Evolutionary conservation across 2,113 vertebrate species (phyloP), one percentile per base, ranked within the genome.

Genomic region (Hydrochoerus hydrochaeris): DNA sequence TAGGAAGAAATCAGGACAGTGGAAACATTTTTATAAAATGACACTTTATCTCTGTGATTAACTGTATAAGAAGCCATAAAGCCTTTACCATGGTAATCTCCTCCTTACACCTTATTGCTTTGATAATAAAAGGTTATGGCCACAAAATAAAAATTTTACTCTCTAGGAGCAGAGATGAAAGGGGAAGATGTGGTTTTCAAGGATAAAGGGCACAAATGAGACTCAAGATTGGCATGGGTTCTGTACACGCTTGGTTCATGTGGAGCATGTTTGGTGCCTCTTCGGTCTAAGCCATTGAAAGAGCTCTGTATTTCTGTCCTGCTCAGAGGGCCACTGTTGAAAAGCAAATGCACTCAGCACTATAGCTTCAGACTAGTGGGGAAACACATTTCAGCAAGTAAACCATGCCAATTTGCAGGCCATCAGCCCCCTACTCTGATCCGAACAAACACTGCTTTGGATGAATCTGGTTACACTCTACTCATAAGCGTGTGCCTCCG

Each of bases 81-180:
- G 75, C 81, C 30, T 86, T 16, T 67, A 22, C 20, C 90, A 2
- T 91, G 49, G 77, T 92, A 93, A 92, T 95, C 93, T 97, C 77
- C 80, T 97, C 73, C 93, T 97, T 82, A 92, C 32, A 85, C 85
- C 93, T 96, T 96, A 97, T 96, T 93, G 73, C 97, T 98, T 95
- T 96, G 44, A 30, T 96, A 96, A 97, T 98, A 91, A 94, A 97
- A 97, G 71, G 95, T 80, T 97, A 95, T 97, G 91, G 77, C 92
- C 92, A 91, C 30, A 77, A 85, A 97, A 97, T 71, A 97, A 98
- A 98, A 98, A 97, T 78, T 80, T 91, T 97, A 93, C 44, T 82
- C 22, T 62, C 85, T 94, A 65, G 65, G 41, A 87, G 86, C 97
- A 97, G 85, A 96, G 67, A 80, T 77, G 41, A 80, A 97, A 96